These are phyloP conservation scores for Teleogryllus oceanicus DNA, from an alignment of 2,888 invertebrate genomes.

Conservation along the genomic window DNA sequence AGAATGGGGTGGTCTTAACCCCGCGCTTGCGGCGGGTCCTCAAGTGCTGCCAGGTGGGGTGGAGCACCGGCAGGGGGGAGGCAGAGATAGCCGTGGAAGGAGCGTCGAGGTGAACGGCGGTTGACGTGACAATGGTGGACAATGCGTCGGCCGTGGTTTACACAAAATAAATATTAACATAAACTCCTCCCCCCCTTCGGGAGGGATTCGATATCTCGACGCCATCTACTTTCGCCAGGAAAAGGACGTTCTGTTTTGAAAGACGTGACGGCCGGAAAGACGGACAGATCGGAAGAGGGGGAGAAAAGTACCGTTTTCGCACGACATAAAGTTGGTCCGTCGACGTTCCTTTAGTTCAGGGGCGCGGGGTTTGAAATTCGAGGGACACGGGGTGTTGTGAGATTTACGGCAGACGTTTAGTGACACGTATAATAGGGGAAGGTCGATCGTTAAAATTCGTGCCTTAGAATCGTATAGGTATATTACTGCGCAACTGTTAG, in stretches of 20 bases:
- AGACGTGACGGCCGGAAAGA: background rate
- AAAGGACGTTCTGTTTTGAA: background rate
- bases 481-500: too few species aligned
- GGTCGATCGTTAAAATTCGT: too few species aligned
- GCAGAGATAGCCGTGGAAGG: background rate
- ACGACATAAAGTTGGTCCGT: background rate
- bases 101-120: background rate
- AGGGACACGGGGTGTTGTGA: too few species aligned
- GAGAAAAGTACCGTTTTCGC: background rate
- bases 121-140: background rate
- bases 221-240: background rate
- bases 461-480: too few species aligned
- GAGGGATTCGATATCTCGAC: background rate
- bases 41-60: background rate
- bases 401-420: too few species aligned
- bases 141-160: background rate
- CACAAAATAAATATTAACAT: conserved; percentile 11
- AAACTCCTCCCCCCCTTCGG: background rate
- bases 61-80: background rate
- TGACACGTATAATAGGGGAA: too few species aligned
- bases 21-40: background rate
- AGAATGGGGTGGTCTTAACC: conserved; percentile 18
- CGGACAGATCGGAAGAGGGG: background rate
- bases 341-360: background rate
- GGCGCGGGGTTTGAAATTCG: too few species aligned